Base-by-base conservation (phyloP, 2,888 invertebrate genomes). In the Andrena marginata region DNA sequence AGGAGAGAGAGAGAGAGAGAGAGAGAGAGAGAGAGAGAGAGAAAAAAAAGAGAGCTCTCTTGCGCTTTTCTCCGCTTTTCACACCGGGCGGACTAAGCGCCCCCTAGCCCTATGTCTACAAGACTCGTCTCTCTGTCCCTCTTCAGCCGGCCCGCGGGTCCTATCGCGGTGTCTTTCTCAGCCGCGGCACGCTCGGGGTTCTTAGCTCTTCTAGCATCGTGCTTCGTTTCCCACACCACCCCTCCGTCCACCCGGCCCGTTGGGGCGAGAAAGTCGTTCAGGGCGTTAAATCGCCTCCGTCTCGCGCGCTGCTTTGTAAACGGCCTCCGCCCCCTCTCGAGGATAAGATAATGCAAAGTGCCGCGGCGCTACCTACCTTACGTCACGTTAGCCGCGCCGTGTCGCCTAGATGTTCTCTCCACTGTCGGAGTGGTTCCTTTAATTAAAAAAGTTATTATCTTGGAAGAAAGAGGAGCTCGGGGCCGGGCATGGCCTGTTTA, bases 1-100 rank as follows among this genome's bases (percentile, higher is more conserved):
- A 42, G 42, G 42, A 42, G 42, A 42, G 42, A 42, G 42, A 42
- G 42, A 42, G 1, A 42, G 42, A 42, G 42, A 42, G 1, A 42
- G 42, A 42, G 42, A 42, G 42, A 42, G 42, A 42, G 42, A 42
- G 42, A 42, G 42, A 42, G 42, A 42, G 42, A 42, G 42, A 42
- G 1, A 42, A 42, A 13, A 42, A 42, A 42, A 42, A 42, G 82
- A 85, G 87, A 89, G 82, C 87, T 87, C 90, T 89, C 89, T 90
- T 89, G 91, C 91, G 89, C 92, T 92, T 93, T 93, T 92, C 91
- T 92, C 89, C 85, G 87, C 87, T 84, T 90, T 90, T 92, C 87
- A 86, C 87, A 67, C 77, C 82, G 73, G 73, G 73, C 77, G 82
- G 76, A 74, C 80, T 78, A 84, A 84, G 79, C 84, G 84, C 84